phyloP scores from a whole-genome alignment of 2,113 vertebrate genomes.

The Bothrops jararaca region DNA sequence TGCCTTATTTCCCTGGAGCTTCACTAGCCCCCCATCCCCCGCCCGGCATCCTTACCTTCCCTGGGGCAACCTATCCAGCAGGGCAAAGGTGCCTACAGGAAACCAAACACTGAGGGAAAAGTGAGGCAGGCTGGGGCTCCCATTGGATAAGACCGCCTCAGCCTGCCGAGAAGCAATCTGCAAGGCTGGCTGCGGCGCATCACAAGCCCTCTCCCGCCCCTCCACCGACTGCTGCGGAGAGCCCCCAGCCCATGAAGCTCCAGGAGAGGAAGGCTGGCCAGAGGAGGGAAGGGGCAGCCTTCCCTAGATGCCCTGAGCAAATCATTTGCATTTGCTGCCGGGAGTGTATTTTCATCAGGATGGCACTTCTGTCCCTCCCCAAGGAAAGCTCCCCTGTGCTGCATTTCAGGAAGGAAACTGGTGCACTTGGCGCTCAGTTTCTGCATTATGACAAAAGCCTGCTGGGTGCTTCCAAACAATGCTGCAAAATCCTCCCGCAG shows the following conservation, averaged over 20 bases:
- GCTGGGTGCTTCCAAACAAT: background rate
- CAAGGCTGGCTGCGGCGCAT: background rate
- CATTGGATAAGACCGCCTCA: background rate
- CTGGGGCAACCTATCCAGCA: background rate
- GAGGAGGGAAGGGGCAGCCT: background rate
- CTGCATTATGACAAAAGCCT: background rate
- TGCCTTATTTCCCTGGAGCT: background rate
- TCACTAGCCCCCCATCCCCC: background rate
- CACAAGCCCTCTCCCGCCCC: background rate
- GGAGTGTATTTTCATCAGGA: background rate
- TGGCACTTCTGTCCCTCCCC: background rate
- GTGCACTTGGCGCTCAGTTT: background rate
- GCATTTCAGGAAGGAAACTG: background rate
- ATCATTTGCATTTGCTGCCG: background rate
- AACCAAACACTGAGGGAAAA: background rate
- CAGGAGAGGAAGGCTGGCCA: background rate
- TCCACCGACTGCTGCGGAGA: background rate
- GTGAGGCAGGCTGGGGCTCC: background rate
- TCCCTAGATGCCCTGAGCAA: background rate
- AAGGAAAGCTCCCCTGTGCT: background rate
- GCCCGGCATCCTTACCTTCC: constrained; percentile 4
- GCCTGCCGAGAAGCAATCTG: background rate
- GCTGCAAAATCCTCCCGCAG: background rate
- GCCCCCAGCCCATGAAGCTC: background rate
- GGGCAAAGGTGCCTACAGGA: fast-evolving